These are phyloP conservation scores for Glomeris maerens DNA, from an alignment of 1,140 invertebrate species.

Conservation along the genomic window DNA sequence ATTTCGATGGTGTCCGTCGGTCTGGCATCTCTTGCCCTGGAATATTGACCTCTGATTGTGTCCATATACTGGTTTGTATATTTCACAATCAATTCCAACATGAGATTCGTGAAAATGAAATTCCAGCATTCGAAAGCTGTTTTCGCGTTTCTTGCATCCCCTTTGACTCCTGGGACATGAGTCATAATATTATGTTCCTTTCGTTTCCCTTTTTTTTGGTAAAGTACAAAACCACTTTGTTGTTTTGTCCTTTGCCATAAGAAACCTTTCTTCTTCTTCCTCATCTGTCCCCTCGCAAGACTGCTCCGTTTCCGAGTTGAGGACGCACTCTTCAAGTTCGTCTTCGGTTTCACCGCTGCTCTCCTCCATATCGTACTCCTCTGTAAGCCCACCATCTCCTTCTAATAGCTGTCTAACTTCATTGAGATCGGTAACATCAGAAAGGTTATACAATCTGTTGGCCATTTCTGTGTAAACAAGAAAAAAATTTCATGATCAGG, in stretches of 20 bases:
- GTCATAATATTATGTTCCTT: not conserved
- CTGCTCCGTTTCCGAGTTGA: constrained; percentile 12
- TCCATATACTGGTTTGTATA: not conserved
- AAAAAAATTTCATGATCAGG: no score
- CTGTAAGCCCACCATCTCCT: constrained; percentile 12
- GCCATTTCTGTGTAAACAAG: no score
- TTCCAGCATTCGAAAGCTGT: not conserved
- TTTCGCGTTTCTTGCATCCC: not conserved
- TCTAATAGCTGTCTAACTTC: no score
- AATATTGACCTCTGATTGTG: no score
- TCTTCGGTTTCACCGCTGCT: not conserved
- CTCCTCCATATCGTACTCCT: constrained; percentile 2
- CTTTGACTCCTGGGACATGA: not conserved
- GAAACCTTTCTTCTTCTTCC: not conserved
- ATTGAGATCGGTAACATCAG: no score
- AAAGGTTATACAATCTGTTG: no score
- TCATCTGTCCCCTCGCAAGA: constrained; percentile 4
- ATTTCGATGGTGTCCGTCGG: constrained; percentile 8
- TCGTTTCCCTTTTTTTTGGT: not conserved
- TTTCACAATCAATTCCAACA: not conserved
- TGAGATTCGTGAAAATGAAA: not conserved
- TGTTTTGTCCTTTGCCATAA: constrained; percentile 3
- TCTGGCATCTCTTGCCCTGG: constrained; percentile 5
- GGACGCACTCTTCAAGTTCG: no score
- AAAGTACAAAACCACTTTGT: not conserved